These are phyloP conservation scores for Limenitis camilla DNA, from an alignment of 2,888 invertebrate genomes.

Conservation along the genomic window DNA sequence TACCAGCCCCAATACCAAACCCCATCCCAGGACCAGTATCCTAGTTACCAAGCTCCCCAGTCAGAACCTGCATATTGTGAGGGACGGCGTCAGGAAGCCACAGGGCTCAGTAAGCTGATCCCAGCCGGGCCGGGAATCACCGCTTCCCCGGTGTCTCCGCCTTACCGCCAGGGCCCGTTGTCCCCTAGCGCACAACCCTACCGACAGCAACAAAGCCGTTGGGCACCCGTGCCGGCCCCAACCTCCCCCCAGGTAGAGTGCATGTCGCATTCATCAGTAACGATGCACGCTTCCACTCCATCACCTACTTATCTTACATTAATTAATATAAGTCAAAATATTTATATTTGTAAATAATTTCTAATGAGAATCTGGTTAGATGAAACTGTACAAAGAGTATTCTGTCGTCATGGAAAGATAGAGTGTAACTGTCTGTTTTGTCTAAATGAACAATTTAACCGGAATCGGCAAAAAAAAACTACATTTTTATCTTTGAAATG, in stretches of 20 bases:
- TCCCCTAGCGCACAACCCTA: constrained; percentile 59
- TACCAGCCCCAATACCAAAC: constrained; percentile 25
- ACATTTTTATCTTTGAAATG: no score
- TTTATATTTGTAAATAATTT: neutral
- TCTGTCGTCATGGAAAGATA: no score
- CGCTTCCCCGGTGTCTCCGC: constrained; percentile 37
- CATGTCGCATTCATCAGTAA: neutral
- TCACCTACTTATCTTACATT: neutral
- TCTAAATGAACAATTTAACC: no score
- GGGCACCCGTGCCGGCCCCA: constrained; percentile 68
- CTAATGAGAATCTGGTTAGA: no score
- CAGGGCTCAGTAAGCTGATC: constrained; percentile 66
- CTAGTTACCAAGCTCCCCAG: constrained; percentile 31
- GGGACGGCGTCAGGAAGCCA: constrained; percentile 55
- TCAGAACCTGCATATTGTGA: constrained; percentile 49
- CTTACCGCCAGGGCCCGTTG: constrained; percentile 50
- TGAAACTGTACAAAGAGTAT: no score
- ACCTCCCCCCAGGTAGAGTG: constrained; percentile 64
- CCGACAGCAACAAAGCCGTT: constrained; percentile 58
- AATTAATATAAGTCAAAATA: neutral
- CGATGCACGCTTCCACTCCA: constrained; percentile 7
- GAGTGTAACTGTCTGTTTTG: no score
- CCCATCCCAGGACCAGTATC: constrained; percentile 27
- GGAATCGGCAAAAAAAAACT: no score
- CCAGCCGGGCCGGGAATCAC: constrained; percentile 58